phyloP scores from a whole-genome alignment of 2,888 invertebrate genomes.

The Argyresthia goedartella region DNA sequence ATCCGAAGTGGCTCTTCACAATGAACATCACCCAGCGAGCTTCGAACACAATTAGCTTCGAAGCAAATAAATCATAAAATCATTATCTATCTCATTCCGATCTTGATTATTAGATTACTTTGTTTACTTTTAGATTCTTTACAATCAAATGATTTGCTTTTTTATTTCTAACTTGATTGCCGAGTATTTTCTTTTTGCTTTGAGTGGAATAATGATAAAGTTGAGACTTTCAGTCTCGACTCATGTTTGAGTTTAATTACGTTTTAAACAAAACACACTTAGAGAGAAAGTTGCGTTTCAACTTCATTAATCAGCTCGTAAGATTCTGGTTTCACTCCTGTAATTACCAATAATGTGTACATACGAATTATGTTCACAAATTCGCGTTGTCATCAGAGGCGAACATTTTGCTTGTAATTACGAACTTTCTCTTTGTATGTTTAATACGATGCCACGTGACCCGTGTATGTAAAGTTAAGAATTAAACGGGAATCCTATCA shows the following conservation, averaged over 20 bases:
- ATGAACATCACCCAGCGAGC: slow-evolving; percentile 27
- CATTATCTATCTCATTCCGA: slow-evolving; percentile 28
- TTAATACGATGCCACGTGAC: too few species aligned
- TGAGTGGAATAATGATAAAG: too few species aligned
- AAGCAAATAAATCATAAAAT: slow-evolving; percentile 52
- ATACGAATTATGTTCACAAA: slow-evolving; percentile 13
- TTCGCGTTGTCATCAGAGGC: slow-evolving; percentile 57
- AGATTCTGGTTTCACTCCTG: slow-evolving; percentile 44
- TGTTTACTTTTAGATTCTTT: slow-evolving; percentile 12
- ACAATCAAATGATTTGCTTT: slow-evolving; percentile 18
- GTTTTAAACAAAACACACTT: too few species aligned
- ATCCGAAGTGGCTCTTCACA: slow-evolving; percentile 24
- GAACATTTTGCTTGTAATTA: slow-evolving; percentile 51
- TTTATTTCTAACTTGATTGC: too few species aligned
- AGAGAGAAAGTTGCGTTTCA: slow-evolving; percentile 30
- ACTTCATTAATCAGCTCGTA: slow-evolving; percentile 35
- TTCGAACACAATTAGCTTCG: slow-evolving; percentile 43
- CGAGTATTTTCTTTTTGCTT: too few species aligned
- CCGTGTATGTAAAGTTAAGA: too few species aligned
- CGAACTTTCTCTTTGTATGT: slow-evolving; percentile 37
- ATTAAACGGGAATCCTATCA: too few species aligned
- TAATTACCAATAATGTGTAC: slow-evolving; percentile 39
- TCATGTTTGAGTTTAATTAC: too few species aligned
- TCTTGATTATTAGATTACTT: slow-evolving; percentile 35
- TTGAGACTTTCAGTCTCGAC: too few species aligned